Percentiles rank a stretch among this genome's conserved stretches.
Conservation (phyloP, 2,888 invertebrate genomes). For the Suillia variegata region DNA sequence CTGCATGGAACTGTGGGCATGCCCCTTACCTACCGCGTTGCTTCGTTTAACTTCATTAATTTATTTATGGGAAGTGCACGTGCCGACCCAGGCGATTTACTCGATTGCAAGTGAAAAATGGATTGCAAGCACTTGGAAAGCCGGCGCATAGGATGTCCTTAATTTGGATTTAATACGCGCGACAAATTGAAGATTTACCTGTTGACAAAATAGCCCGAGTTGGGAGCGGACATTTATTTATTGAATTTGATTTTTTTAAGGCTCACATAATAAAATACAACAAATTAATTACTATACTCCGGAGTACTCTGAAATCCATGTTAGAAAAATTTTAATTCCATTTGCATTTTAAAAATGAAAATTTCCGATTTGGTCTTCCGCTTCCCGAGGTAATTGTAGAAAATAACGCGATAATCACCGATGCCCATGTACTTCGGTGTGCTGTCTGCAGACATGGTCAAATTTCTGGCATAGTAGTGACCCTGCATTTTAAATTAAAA, state of each 20-base stretch:
- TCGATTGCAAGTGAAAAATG: slow-evolving; percentile 49
- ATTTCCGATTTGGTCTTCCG: slow-evolving; percentile 18
- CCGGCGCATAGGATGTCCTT: too few relatives aligned
- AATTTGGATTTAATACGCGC: slow-evolving; percentile 34
- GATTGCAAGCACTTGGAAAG: slow-evolving; percentile 32
- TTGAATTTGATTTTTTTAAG: too few relatives aligned
- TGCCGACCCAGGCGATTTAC: slow-evolving; percentile 45
- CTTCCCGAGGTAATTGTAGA: slow-evolving; percentile 24
- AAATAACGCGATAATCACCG: slow-evolving; percentile 21
- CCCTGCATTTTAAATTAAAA: too few relatives aligned
- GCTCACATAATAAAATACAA: too few relatives aligned
- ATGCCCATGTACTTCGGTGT: slow-evolving; percentile 33
- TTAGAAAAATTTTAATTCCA: slow-evolving; percentile 3
- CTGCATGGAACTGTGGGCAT: too few relatives aligned
- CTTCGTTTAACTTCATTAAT: slow-evolving; percentile 44
- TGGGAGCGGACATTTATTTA: too few relatives aligned
- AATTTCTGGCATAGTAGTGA: slow-evolving; percentile 37
- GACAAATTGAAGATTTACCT: slow-evolving; percentile 16
- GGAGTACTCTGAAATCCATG: too few relatives aligned
- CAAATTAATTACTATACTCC: too few relatives aligned
- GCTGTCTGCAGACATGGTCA: slow-evolving; percentile 30
- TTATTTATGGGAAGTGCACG: slow-evolving; percentile 53
- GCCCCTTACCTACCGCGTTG: too few relatives aligned
- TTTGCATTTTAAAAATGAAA: background rate
- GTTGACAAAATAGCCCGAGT: too few relatives aligned